Percentiles rank a stretch among this genome's conserved stretches.
phyloP scores from a whole-genome alignment of 2,888 invertebrate genomes.

The Drosophila parthenogenetica region DNA sequence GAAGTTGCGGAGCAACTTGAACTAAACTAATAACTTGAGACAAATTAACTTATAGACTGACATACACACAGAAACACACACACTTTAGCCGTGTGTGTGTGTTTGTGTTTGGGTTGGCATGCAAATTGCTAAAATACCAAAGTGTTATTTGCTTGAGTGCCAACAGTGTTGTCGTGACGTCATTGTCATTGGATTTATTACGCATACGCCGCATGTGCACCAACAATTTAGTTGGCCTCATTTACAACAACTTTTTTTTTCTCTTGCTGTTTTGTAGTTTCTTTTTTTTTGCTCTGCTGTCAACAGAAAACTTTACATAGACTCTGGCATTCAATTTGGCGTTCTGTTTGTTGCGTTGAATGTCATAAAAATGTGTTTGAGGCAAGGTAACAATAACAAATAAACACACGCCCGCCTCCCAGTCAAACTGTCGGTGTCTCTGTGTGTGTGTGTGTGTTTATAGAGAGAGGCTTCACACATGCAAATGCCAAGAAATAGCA shows the following conservation, averaged over 20 bases:
- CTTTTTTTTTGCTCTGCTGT: slow-evolving; percentile 23
- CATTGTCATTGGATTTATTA: slow-evolving; percentile 67
- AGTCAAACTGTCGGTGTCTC: not conserved
- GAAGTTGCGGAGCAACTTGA: slow-evolving; percentile 42
- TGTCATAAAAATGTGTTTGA: slow-evolving; percentile 79
- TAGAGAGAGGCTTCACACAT: slow-evolving; percentile 36
- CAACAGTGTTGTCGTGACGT: slow-evolving; percentile 47
- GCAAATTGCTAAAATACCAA: slow-evolving; percentile 62
- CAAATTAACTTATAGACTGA: slow-evolving; percentile 56
- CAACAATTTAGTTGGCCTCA: slow-evolving; percentile 60
- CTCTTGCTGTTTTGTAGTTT: not conserved
- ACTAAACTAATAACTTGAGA: slow-evolving; percentile 60
- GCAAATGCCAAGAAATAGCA: slow-evolving; percentile 44
- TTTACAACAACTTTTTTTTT: slow-evolving; percentile 25
- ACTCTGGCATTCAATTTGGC: slow-evolving; percentile 44
- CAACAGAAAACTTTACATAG: slow-evolving; percentile 52
- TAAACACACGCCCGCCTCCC: slow-evolving; percentile 51
- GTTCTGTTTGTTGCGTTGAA: slow-evolving; percentile 56
- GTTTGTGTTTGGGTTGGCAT: slow-evolving; percentile 27
- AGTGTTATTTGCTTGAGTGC: slow-evolving; percentile 63
- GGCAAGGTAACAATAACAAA: slow-evolving; percentile 80
- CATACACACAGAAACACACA: slow-evolving; percentile 10
- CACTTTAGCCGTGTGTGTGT: slow-evolving; percentile 2
- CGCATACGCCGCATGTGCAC: slow-evolving; percentile 64
- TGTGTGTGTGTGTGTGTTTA: slow-evolving; percentile 17